Base-by-base conservation (phyloP, 2,888 invertebrate genomes). In the Cerastoderma edule region DNA sequence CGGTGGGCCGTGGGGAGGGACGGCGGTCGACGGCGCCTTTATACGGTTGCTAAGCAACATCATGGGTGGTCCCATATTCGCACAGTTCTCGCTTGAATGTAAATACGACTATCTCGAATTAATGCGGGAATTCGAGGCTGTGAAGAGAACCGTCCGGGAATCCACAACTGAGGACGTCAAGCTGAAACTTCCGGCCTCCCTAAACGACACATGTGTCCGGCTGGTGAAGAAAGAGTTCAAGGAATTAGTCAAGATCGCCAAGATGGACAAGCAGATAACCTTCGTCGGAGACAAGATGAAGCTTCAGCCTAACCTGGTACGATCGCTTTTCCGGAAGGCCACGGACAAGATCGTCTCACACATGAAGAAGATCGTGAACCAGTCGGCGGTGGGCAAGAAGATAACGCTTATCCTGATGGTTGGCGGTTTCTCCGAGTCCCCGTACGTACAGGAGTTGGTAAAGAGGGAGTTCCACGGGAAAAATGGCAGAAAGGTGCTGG, bases 1-100 rank as follows among this genome's bases (percentile, higher is more conserved):
- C 27, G 82, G 82, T n/a, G 82, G 82, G 2, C 79, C 82, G 13
- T 78, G 82, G 74, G 82, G 82, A 22, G 82, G 82, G 13, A 82
- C 82, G 0, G 75, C 78, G 0, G 72, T 82, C 2, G 82, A 82
- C 48, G 27, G 67, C 5, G 75, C 70, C 22, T 74, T 82, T n/a
- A 74, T 82, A 4, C 35, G 46, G 1, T 46, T 75, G 2, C 19
- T 82, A 6, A 73, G 72, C 32, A 46, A 72, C 27, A 77, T 79
- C 4, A 56, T 82, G 0, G 82, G 82, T 19, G 76, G 79, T 39
- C 74, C 73, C 1, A 72, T 78, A 10, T 60, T 83, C 19, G 53
- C 33, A 0, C 44, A 32, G 0, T 75, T 80, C 30, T 70, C 73
- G 75, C 68, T 35, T 5, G 60, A 69, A 16, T 39, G 78, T 5